Evolutionary conservation across 23 tunicate species (phyloP), one percentile per base, ranked within the genome.

Genomic region (Oikopleura albicans): DNA sequence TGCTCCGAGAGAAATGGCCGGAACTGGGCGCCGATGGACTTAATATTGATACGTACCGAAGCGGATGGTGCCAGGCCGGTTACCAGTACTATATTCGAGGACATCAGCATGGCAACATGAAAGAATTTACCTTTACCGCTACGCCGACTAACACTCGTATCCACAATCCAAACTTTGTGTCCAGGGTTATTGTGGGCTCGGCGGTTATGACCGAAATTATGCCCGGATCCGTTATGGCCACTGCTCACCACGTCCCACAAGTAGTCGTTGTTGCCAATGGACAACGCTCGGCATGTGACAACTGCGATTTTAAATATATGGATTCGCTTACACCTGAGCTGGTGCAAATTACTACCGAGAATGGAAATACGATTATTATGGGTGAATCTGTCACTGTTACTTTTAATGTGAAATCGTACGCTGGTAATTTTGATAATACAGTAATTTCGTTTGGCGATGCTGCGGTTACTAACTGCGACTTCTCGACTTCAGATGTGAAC

Each of bases 221-320:
- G 2, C 79, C 79, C 27, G 79, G 79, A 71, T 71, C 79, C 33
- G 79, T 71, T 29, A 71, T 71, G 34, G 79, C 79, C 31, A 71
- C 79, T 71, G 34, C 27, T 31, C 79, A 71, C 37, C 27, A 71
- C 2, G 79, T 71, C 35, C 79, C 79, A 71, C 79, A 71, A 37
- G 79, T 71, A 22, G 79, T 71, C 37, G 79, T 71, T 37, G 31
- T 37, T 31, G 33, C 79, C 2, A 71, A 71, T 29, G 79, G 79
- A 16, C 79, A 71, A 71, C 27, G 79, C 28, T 71, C 79, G 28
- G 79, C 79, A 22, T 71, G 79, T 29, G 35, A 27, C 28, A 71
- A 71, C 79, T 71, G 79, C 37, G 79, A 71, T 71, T 71, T 12
- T 29, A 4, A 71, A 31, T 71, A 12, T 71, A 2, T 27, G 79